A percentile compares a stretch with the other conserved stretches of the same genome.
These are phyloP conservation scores for Reticulitermes lucifugus DNA, from an alignment of 2,888 invertebrate genomes.

Conservation along the genomic window DNA sequence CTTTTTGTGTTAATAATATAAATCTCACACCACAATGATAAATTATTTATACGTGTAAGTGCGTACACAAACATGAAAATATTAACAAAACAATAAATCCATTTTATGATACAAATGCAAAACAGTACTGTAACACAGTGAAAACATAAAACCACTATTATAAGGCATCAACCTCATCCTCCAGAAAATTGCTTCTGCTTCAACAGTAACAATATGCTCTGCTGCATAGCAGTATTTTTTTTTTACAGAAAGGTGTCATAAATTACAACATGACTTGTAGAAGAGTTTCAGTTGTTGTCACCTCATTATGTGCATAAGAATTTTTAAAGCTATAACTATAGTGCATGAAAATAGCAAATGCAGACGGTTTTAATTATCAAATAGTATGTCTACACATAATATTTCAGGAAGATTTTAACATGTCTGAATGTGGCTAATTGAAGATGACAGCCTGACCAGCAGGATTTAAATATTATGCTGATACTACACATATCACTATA, in stretches of 20 bases:
- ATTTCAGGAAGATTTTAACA: slow-evolving; percentile 3
- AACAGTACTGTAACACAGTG: slow-evolving; percentile 5
- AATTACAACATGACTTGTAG: background rate
- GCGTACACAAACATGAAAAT: background rate
- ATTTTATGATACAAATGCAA: slow-evolving; percentile 30
- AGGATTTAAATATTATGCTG: slow-evolving; percentile 1
- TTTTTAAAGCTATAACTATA: background rate
- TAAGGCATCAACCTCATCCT: background rate
- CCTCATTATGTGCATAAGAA: background rate
- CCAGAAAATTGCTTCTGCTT: background rate
- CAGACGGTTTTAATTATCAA: background rate
- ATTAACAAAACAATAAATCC: background rate
- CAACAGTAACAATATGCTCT: background rate
- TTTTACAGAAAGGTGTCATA: background rate
- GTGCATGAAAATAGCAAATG: no score
- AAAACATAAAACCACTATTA: background rate
- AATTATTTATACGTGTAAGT: background rate
- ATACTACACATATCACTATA: background rate
- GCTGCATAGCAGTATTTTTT: background rate
- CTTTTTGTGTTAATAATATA: background rate
- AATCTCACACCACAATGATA: background rate
- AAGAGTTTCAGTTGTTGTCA: background rate
- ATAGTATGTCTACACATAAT: background rate
- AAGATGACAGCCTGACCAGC: background rate
- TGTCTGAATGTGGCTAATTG: background rate